Conservation (phyloP, 2,888 invertebrate genomes). For the Nephrotoma guestfalica region DNA sequence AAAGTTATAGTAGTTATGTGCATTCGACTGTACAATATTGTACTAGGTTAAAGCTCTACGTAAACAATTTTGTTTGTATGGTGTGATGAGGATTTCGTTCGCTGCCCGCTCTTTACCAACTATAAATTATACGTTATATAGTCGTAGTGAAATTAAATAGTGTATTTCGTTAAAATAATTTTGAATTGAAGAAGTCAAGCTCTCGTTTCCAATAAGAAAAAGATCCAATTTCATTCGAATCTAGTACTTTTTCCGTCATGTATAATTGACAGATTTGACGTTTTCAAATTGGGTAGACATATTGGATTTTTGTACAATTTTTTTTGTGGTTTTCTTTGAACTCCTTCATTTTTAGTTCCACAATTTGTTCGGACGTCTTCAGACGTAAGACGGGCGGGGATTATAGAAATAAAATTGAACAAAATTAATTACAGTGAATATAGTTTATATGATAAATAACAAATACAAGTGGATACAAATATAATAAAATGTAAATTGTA, state of each 20-base stretch:
- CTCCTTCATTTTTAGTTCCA: neutral
- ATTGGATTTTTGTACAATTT: neutral
- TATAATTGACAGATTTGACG: neutral
- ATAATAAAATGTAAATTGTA: neutral
- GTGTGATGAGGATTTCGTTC: neutral
- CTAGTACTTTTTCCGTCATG: neutral
- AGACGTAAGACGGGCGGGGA: neutral
- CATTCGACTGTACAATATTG: neutral
- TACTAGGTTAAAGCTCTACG: neutral
- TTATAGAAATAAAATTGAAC: neutral
- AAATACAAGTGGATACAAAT: neutral
- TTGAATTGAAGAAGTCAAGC: neutral
- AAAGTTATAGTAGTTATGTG: neutral
- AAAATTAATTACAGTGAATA: neutral
- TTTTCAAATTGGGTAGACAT: neutral
- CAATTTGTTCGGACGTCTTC: neutral
- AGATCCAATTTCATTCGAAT: neutral
- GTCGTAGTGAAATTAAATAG: neutral
- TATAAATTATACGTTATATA: no score
- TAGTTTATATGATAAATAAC: neutral
- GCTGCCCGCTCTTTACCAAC: no score
- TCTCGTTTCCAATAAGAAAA: neutral
- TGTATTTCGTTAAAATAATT: neutral
- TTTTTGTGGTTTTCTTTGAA: neutral
- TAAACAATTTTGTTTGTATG: neutral